A percentile compares a stretch with the other conserved stretches of the same genome.
Conservation (phyloP, 1,140 invertebrate species). For the Bombyx mori region ASM3026992v2 NC_085107.1:10477501-10478000, state of each 20-base stretch:
- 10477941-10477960: slow-evolving; percentile 15
- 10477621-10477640: slow-evolving; percentile 8
- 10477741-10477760: slow-evolving; percentile 7
- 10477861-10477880: slow-evolving; percentile 12
- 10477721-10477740: slow-evolving; percentile 6
- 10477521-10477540: no score
- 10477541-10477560: slow-evolving; percentile 1
- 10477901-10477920: slow-evolving; percentile 14
- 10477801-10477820: background rate
- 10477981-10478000: slow-evolving; percentile 8
- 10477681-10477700: slow-evolving; percentile 1
- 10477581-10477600: background rate
- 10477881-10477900: slow-evolving; percentile 11
- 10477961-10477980: slow-evolving; percentile 9
- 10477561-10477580: slow-evolving; percentile 1
- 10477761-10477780: background rate
- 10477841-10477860: slow-evolving; percentile 5
- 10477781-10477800: background rate
- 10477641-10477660: slow-evolving; percentile 7
- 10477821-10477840: background rate
- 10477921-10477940: slow-evolving; percentile 10
- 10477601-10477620: background rate
- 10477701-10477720: slow-evolving; percentile 14
- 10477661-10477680: slow-evolving; percentile 8
- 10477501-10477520: no score